Percentiles rank a stretch among this genome's conserved stretches.
These are phyloP conservation scores for Campylomormyrus tamandua DNA, from an alignment of 2,113 vertebrate genomes.

Conservation along the genomic window DNA sequence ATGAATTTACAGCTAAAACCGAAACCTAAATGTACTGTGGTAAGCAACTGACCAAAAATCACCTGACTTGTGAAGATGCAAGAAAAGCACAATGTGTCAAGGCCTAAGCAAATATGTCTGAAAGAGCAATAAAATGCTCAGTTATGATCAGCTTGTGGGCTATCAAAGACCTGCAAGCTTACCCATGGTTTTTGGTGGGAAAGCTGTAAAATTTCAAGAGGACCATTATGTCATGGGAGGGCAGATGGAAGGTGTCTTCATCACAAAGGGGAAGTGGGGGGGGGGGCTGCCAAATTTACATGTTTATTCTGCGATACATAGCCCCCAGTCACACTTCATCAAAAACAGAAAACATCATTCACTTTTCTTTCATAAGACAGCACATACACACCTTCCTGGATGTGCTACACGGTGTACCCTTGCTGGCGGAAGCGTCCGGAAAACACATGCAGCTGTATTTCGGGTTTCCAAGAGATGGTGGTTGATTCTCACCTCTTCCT, in stretches of 20 bases:
- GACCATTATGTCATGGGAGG: not conserved
- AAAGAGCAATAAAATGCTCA: not conserved
- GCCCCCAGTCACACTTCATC: not conserved
- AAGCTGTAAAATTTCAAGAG: not conserved
- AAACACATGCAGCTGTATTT: not conserved
- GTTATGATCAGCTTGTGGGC: not conserved
- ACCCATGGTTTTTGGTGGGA: not conserved
- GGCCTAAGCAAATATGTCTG: not conserved
- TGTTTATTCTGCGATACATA: not conserved
- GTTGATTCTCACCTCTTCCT: conserved; percentile 10
- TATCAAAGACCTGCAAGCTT: not conserved
- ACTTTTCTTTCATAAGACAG: too few species aligned
- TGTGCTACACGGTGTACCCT: not conserved
- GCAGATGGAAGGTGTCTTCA: not conserved
- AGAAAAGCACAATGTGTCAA: not conserved
- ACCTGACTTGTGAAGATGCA: not conserved
- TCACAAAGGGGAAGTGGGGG: not conserved
- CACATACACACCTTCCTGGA: not conserved
- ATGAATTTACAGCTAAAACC: not conserved
- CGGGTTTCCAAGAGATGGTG: not conserved
- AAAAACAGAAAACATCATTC: conserved; percentile 1
- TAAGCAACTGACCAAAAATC: not conserved
- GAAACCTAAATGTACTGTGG: not conserved
- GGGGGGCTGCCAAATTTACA: not conserved
- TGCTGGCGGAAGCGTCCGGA: not conserved